Base-by-base conservation (phyloP, 2,888 invertebrate genomes). In the Callinectes sapidus region DNA sequence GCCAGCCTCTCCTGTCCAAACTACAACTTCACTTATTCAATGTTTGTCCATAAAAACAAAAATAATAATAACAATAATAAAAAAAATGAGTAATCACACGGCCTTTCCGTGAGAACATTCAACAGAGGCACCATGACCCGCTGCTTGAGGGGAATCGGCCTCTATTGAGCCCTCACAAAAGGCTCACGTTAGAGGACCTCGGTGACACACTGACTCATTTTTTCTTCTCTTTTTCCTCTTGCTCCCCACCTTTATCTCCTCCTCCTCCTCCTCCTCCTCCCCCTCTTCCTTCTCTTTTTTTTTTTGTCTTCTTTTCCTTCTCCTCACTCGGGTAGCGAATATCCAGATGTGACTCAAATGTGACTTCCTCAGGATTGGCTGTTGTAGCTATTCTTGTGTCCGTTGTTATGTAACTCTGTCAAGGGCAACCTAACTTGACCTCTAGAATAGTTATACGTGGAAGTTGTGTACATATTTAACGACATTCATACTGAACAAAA, bases 391-490 rank as follows among this genome's bases (percentile, higher is more conserved):
- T 87, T 91, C 87, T 91, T 39, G 91, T 91, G 91, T 91, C 91
- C 87, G 71, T 86, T 87, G 91, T 91, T 91, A 87, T 61, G 87
- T 91, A 91, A 91, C 87, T 87, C 71, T 91, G 91, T 91, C 89
- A 81, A 89, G 89, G 86, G 89, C 28, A 66, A 85, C 92, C 92
- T 88, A 32, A 90, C 90, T 90, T 90, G 90, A 92, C 92, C 90
- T 92, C 55, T 92, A 92, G 92, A 66, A 35, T 92, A 92, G 92
- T 81, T 90, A 90, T 42, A 90, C 92, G 90, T 92, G 92, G 55
- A 90, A 90, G 90, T 92, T 92, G 87, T 92, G 92, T 92, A 92
- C 92, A 92, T 92, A 92, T 92, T 92, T 92, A 92, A 92, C 90
- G 92, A 92, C 90, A 87, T 92, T 92, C 92, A 92, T 92, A 92